phyloP scores from a whole-genome alignment of 2,113 vertebrate genomes.

The Vidua macroura region DNA sequence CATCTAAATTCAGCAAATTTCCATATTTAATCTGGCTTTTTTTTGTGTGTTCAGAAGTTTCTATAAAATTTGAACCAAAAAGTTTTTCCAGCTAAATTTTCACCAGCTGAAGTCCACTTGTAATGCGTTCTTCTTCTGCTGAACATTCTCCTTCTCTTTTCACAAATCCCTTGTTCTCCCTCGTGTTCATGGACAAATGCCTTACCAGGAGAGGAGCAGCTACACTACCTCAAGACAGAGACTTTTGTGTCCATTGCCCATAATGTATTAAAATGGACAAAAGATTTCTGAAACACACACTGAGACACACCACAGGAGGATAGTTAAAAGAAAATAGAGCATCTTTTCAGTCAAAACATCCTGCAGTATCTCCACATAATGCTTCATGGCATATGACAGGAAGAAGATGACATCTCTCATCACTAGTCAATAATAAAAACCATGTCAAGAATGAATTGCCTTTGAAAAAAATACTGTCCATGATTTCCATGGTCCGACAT shows the following conservation, averaged over 20 bases:
- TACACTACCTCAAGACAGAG: constrained; percentile 20
- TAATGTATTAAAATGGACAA: constrained; percentile 55
- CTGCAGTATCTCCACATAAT: constrained; percentile 25
- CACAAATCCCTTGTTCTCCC: neutral
- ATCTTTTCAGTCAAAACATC: constrained; percentile 56
- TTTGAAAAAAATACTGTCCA: constrained; percentile 25
- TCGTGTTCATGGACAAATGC: neutral
- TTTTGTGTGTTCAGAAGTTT: neutral
- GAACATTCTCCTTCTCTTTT: neutral
- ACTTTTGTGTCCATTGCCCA: constrained; percentile 52
- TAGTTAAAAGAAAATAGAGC: constrained; percentile 57
- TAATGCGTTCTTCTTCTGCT: neutral
- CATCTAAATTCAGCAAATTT: neutral
- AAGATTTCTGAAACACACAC: constrained; percentile 55
- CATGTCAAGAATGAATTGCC: constrained; percentile 50
- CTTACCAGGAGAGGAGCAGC: neutral
- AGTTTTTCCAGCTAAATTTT: neutral
- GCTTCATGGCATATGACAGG: constrained; percentile 63
- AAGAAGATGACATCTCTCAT: constrained; percentile 61
- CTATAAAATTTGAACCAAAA: neutral
- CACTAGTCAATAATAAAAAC: constrained; percentile 66
- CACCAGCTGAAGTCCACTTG: neutral
- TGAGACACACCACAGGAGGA: constrained; percentile 38
- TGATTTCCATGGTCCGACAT: constrained; percentile 24
- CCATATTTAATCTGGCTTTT: neutral